Evolutionary conservation across 2,113 vertebrate genomes (phyloP).

Genomic region (Gnathonemus longibarbis): DNA sequence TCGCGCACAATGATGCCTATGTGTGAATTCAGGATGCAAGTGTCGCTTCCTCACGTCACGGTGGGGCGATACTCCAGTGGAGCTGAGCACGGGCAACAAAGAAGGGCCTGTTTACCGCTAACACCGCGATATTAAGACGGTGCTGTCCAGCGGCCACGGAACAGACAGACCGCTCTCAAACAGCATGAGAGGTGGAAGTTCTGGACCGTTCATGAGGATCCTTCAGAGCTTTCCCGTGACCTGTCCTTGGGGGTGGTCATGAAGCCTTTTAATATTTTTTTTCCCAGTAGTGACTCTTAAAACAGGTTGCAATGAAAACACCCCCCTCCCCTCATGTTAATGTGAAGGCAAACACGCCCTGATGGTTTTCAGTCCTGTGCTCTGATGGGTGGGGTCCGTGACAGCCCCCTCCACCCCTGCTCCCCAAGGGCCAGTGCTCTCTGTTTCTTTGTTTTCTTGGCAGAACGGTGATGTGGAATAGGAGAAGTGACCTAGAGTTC

Average conservation of each 20-base stretch:
- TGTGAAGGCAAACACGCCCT: neutral
- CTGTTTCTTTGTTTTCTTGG: neutral
- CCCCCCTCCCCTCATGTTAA: neutral
- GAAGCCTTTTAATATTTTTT: neutral
- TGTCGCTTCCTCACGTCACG: neutral
- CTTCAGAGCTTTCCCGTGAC: neutral
- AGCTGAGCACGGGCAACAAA: neutral
- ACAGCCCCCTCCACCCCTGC: neutral
- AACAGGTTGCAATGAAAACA: neutral
- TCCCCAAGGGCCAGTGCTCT: neutral
- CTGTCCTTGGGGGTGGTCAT: neutral
- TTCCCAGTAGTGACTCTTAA: neutral
- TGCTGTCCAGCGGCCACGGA: neutral
- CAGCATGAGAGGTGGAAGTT: no score
- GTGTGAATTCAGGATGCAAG: neutral
- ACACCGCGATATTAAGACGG: neutral
- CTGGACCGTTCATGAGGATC: neutral
- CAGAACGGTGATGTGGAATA: neutral
- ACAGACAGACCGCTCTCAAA: neutral
- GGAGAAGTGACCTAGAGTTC: neutral
- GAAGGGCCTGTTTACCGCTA: neutral
- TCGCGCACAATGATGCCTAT: neutral
- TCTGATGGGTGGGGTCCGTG: neutral
- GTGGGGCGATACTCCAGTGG: neutral
- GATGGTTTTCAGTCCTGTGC: neutral